phyloP scores from a whole-genome alignment of 2,113 vertebrate genomes.

The Hippocampus mohnikei region DNA sequence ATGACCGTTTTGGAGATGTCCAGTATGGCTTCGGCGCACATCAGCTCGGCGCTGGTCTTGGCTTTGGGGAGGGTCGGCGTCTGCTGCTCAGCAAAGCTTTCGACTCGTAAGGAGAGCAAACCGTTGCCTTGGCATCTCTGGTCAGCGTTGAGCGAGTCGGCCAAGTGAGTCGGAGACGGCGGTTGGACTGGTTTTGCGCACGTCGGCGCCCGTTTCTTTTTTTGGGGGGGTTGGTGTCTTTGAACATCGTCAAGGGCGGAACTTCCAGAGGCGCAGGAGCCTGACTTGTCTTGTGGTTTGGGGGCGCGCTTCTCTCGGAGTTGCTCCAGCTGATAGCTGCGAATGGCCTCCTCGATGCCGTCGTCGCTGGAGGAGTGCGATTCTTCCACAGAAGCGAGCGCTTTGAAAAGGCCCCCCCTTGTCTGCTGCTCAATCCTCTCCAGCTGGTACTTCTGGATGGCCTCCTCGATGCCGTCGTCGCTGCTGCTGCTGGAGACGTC shows the following conservation, averaged over 20 bases:
- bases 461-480: slow-evolving; percentile 93
- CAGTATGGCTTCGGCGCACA: slow-evolving; percentile 94
- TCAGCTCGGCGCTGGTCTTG: slow-evolving; percentile 85
- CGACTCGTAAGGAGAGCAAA: slow-evolving; percentile 36
- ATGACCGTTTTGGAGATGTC: slow-evolving; percentile 95
- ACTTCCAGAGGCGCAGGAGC: slow-evolving; percentile 27
- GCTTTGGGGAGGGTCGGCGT: slow-evolving; percentile 62
- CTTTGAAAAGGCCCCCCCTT: slow-evolving; percentile 22
- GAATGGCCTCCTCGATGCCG: slow-evolving; percentile 92
- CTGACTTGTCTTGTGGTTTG: slow-evolving; percentile 6
- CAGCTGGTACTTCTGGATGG: slow-evolving; percentile 87
- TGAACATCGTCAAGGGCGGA: slow-evolving; percentile 45
- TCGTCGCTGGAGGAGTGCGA: slow-evolving; percentile 88
- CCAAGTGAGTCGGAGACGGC: slow-evolving; percentile 7
- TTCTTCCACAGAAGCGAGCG: slow-evolving; percentile 34
- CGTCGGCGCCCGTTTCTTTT: slow-evolving; percentile 65
- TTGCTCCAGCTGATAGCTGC: slow-evolving; percentile 86
- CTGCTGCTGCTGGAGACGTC: slow-evolving; percentile 69
- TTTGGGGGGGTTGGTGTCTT: slow-evolving; percentile 63
- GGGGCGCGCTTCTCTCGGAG: slow-evolving; percentile 59
- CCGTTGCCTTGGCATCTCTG: slow-evolving; percentile 52
- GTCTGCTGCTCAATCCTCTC: slow-evolving; percentile 73
- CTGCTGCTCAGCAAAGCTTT: slow-evolving; percentile 37
- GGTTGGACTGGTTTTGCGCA: slow-evolving; percentile 34
- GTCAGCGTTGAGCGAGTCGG: slow-evolving; percentile 14